Percentiles rank a stretch among this genome's conserved stretches.
Evolutionary conservation across 2,888 invertebrate species (phyloP).

Genomic region (Himalopsyche japonica): DNA sequence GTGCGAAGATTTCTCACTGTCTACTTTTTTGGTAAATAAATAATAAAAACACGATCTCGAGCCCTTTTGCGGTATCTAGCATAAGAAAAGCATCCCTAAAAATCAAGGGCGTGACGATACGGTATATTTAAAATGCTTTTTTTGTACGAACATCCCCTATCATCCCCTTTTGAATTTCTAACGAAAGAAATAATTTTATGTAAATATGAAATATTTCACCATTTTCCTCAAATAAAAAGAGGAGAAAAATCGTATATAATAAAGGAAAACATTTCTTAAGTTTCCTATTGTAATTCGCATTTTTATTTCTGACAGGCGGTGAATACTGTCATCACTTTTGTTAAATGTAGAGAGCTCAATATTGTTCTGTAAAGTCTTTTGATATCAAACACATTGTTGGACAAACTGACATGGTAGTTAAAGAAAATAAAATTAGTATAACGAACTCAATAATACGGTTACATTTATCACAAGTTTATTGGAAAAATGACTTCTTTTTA

Average conservation of each 20-base stretch:
- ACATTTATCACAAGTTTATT: too few relatives aligned
- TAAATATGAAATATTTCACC: constrained; percentile 1
- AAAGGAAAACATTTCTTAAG: neutral
- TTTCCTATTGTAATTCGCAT: constrained; percentile 1
- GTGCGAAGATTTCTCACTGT: neutral
- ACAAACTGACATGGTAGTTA: neutral
- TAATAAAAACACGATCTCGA: neutral
- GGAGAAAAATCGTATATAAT: neutral
- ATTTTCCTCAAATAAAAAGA: neutral
- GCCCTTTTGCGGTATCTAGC: neutral
- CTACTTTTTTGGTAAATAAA: constrained; percentile 4
- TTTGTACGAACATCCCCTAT: neutral
- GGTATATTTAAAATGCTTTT: constrained; percentile 1
- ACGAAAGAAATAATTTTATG: constrained; percentile 1
- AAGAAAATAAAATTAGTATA: neutral
- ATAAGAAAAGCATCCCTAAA: neutral
- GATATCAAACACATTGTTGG: neutral
- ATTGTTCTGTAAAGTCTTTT: neutral
- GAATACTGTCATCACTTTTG: neutral
- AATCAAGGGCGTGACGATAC: constrained; percentile 1
- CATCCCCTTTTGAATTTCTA: neutral
- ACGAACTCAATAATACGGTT: neutral
- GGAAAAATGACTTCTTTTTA: too few relatives aligned
- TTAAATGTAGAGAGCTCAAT: neutral
- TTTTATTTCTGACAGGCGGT: neutral